A percentile compares a stretch with the other conserved stretches of the same genome.
Conservation (phyloP, 2,797 vertebrate species). For the Emys orbicularis region DNA sequence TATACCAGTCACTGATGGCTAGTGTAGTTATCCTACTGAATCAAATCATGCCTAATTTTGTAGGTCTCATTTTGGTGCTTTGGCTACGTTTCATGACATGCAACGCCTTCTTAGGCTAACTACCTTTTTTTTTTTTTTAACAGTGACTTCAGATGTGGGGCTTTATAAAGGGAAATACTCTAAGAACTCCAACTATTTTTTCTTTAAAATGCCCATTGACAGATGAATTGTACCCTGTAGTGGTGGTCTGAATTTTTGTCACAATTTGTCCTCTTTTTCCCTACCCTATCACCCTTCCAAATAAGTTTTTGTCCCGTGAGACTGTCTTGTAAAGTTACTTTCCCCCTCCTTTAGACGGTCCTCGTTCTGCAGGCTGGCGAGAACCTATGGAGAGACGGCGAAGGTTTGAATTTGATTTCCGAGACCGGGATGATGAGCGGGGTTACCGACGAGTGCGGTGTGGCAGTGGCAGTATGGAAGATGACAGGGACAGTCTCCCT, state of each 20-base stretch:
- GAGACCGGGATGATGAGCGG: conserved; percentile 93
- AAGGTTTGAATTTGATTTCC: conserved; percentile 95
- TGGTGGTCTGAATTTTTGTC: background rate
- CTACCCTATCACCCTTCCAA: background rate
- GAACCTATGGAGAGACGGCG: conserved; percentile 94
- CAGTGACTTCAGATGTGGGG: background rate
- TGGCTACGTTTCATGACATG: background rate
- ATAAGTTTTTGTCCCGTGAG: background rate
- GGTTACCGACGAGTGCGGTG: conserved; percentile 92
- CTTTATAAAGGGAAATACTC: background rate
- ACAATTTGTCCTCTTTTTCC: background rate
- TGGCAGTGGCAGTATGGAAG: conserved; percentile 94
- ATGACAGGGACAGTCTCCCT: conserved; percentile 95
- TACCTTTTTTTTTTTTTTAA: background rate
- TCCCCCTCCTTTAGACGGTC: conserved; percentile 83
- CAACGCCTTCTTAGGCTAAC: background rate
- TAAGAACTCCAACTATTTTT: background rate
- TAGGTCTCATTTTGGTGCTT: background rate
- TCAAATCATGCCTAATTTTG: rapidly evolving
- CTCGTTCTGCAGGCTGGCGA: conserved; percentile 94
- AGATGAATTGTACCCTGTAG: background rate
- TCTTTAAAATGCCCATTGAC: background rate
- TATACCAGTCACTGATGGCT: background rate
- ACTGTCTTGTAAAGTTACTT: conserved; percentile 67
- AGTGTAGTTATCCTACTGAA: background rate